Conservation (phyloP, 2,113 vertebrate species). For the Puffinus mauretanicus region DNA sequence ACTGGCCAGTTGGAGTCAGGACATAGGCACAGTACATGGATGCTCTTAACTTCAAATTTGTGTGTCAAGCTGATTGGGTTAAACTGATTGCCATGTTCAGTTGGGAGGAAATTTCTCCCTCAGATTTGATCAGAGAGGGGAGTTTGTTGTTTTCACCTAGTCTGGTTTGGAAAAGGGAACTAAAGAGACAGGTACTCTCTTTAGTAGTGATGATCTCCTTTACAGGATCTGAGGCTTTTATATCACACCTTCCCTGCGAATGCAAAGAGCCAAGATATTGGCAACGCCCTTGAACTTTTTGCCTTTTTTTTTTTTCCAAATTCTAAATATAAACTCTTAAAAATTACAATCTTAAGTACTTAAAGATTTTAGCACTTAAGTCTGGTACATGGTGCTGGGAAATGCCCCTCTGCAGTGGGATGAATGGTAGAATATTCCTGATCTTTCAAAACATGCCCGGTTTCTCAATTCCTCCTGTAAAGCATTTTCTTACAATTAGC, state of each 20-base stretch:
- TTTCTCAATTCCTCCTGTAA: background rate
- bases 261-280: background rate
- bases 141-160: background rate
- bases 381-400: background rate
- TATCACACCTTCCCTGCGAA: background rate
- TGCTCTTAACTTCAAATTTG: background rate
- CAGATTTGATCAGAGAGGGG: background rate
- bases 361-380: background rate
- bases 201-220: background rate
- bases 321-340: background rate
- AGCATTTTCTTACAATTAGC: background rate
- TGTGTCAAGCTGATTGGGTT: background rate
- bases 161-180: background rate
- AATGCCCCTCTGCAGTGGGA: background rate
- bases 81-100: background rate
- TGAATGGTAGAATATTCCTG: background rate
- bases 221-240: background rate
- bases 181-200: background rate
- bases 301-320: background rate
- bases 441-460: background rate
- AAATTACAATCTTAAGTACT: background rate
- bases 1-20: background rate
- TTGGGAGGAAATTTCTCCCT: background rate
- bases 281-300: background rate
- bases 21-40: background rate